Base-by-base conservation (phyloP, 2,113 vertebrate genomes). In the Rhinichthys klamathensis region DNA sequence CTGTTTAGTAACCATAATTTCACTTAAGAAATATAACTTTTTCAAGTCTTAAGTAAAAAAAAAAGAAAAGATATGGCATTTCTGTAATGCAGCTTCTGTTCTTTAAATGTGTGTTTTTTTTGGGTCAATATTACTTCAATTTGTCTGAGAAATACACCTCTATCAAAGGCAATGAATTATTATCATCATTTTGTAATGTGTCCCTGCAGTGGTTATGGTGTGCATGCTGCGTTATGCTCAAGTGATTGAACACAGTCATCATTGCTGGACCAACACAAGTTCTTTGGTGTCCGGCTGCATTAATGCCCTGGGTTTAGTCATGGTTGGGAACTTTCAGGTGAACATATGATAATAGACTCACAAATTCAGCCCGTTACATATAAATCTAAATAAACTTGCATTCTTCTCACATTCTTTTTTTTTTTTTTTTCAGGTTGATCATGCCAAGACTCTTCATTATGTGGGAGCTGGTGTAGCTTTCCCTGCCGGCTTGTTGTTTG, bases 251-350 rank as follows among this genome's bases (percentile, higher is more conserved):
- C 96, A 96, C 88, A 96, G 94, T 88, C 96, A 96, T 67, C 91
- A 93, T 16, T 96, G 96, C 81, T 96, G 96, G 97, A 89, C 97
- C 58, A 98, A 97, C 94, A 97, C 96, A 15, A 95, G 94, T 0
- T 96, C 95, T 0, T 92, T 98, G 87, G 93, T 97, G 87, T 95
- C 95, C 0, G 97, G 97, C 87, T 97, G 96, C 89, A 95, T 95
- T 90, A 97, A 98, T 1, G 96, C 96, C 0, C 90, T 96, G 0
- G 96, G 97, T 67, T 94, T 98, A 1, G 93, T 98, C 85, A 94
- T 98, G 92, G 96, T 98, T 49, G 96, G 97, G 58, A 97, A 97
- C 92, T 98, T 98, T 88, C 97, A 98, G 96, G 97, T 97, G 77
- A 90, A 84, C 25, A 4, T 63, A 46, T 23, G 21, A 70, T 21